Conservation (phyloP, 64 coral and sea anemone species). For the Platygyra sinensis region DNA sequence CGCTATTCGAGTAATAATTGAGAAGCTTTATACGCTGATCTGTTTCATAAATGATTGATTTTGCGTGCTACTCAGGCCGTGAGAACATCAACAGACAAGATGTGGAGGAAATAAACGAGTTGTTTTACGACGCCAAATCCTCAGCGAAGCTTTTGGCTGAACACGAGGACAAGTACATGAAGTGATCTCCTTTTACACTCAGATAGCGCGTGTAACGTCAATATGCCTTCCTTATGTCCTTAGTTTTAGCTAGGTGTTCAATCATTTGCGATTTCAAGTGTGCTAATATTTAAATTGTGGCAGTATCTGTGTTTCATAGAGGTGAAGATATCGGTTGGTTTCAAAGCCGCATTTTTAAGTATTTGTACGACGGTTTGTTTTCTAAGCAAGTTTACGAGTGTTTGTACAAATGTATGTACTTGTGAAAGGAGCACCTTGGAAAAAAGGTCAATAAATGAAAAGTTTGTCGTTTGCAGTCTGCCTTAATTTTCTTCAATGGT, state of each 20-base stretch:
- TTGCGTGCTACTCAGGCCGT: conserved; percentile 57
- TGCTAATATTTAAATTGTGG: background rate
- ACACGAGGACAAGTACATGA: conserved; percentile 98
- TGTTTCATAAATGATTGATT: background rate
- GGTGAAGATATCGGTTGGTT: background rate
- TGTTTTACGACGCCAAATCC: conserved; percentile 96
- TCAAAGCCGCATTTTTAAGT: background rate
- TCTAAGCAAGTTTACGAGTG: too few relatives aligned
- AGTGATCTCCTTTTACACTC: conserved; percentile 19
- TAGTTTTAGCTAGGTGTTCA: conserved; percentile 10
- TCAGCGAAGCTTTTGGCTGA: conserved; percentile 97
- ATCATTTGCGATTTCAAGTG: background rate
- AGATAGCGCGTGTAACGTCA: background rate
- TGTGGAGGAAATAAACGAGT: conserved; percentile 95
- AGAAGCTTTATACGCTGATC: too few relatives aligned
- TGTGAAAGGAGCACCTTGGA: too few relatives aligned
- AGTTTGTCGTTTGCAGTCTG: too few relatives aligned
- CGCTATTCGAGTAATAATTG: too few relatives aligned
- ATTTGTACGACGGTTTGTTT: background rate
- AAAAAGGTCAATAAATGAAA: too few relatives aligned
- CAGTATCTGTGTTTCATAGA: background rate
- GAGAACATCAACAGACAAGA: conserved; percentile 89
- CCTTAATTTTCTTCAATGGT: too few relatives aligned
- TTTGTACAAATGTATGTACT: too few relatives aligned
- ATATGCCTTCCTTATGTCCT: background rate